phyloP scores from a whole-genome alignment of 2,113 vertebrate genomes.

The Phocoena sinus region DNA sequence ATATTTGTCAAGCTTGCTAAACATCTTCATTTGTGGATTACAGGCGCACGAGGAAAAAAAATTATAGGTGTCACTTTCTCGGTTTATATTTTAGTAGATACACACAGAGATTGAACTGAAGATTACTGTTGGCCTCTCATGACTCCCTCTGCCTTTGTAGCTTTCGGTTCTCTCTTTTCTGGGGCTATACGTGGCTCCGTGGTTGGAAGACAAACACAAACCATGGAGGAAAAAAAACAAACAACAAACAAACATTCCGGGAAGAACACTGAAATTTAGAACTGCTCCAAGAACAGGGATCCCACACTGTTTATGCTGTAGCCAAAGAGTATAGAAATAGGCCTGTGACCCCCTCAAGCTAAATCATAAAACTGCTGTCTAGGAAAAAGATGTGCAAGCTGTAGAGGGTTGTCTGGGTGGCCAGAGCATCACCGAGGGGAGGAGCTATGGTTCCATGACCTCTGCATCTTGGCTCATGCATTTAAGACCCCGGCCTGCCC shows the following conservation, averaged over 20 bases:
- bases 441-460: background rate
- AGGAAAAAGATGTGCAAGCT: background rate
- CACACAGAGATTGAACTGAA: background rate
- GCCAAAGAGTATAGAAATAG: background rate
- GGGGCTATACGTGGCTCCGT: background rate
- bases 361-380: background rate
- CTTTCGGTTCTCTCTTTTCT: background rate
- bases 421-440: background rate
- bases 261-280: background rate
- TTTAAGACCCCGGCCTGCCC: accelerated
- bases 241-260: background rate
- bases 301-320: background rate
- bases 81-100: background rate
- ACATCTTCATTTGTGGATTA: background rate
- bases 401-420: background rate
- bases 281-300: background rate
- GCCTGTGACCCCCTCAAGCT: background rate
- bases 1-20: slow-evolving; percentile 16
- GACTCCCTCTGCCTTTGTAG: background rate
- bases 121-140: background rate
- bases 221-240: background rate
- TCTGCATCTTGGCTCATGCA: background rate
- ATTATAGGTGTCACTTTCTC: background rate
- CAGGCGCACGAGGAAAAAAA: background rate
- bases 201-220: background rate